These are phyloP conservation scores for Pecten maximus DNA, from an alignment of 2,888 invertebrate species.

Conservation along the genomic window DNA sequence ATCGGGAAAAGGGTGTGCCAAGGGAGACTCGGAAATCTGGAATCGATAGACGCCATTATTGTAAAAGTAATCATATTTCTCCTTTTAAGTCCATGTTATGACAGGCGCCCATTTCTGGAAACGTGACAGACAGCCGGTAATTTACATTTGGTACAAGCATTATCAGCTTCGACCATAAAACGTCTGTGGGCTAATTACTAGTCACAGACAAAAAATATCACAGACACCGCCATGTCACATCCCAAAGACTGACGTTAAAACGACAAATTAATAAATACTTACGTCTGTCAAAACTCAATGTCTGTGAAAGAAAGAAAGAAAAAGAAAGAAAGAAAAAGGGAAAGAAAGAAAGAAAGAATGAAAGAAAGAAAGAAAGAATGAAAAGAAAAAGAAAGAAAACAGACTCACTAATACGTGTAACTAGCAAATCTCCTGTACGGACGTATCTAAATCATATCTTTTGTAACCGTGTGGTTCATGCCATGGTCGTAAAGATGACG, in stretches of 20 bases:
- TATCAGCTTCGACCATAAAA: background rate
- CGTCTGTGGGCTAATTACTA: background rate
- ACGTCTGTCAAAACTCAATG: background rate
- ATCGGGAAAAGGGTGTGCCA: background rate
- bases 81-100: constrained; percentile 25
- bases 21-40: background rate
- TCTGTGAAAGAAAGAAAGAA: no score
- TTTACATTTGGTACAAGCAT: background rate
- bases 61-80: constrained; percentile 16
- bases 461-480: no score
- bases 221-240: background rate
- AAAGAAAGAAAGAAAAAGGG: no score
- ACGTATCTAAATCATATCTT: no score
- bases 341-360: no score
- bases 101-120: background rate
- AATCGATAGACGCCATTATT: background rate
- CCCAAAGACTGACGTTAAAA: background rate
- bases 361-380: no score
- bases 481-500: no score
- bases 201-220: background rate
- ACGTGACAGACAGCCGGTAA: background rate
- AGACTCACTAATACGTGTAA: no score
- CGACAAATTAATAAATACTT: background rate
- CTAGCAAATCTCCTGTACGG: no score
- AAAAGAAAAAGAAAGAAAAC: no score